Percentiles rank a stretch among this genome's conserved stretches.
Evolutionary conservation across 2,888 invertebrate species (phyloP).

Genomic region (Leucoma salicis): DNA sequence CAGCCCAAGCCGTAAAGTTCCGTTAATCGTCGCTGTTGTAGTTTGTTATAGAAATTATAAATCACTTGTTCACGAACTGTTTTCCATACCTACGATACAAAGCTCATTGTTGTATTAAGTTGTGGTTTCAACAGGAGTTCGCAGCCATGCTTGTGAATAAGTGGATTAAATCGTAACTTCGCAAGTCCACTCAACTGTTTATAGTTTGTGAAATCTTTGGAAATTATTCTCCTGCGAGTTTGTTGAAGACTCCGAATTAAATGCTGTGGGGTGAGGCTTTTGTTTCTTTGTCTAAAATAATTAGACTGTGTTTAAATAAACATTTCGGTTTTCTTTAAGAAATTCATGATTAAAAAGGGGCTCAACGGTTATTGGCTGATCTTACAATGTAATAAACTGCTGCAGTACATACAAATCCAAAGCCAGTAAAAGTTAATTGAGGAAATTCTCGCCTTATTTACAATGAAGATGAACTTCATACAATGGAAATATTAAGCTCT

Average conservation of each 20-base stretch:
- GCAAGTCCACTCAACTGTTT: conserved; percentile 33
- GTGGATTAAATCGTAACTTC: conserved; percentile 61
- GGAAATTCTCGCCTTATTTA: too few species aligned
- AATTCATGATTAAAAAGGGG: too few species aligned
- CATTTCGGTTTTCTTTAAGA: too few species aligned
- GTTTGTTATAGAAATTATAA: conserved; percentile 30
- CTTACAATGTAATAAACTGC: too few species aligned
- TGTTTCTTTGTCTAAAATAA: background rate
- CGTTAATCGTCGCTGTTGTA: conserved; percentile 16
- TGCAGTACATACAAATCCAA: too few species aligned
- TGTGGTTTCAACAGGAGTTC: conserved; percentile 51
- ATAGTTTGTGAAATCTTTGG: conserved; percentile 32
- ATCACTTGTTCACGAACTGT: conserved; percentile 21
- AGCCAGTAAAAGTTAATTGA: too few species aligned
- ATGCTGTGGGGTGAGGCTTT: background rate
- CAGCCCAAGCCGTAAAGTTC: background rate
- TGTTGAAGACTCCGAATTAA: conserved; percentile 7
- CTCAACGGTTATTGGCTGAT: too few species aligned
- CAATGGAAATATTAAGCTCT: too few species aligned
- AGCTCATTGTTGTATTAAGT: conserved; percentile 63
- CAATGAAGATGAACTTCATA: too few species aligned
- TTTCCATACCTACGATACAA: conserved; percentile 42
- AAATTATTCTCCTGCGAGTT: conserved; percentile 24
- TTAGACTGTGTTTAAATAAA: too few species aligned
- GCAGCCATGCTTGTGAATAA: conserved; percentile 59